Evolutionary conservation across 2,888 invertebrate species (phyloP), one percentile per base, ranked within the genome.

Genomic region (Allacma fusca): DNA sequence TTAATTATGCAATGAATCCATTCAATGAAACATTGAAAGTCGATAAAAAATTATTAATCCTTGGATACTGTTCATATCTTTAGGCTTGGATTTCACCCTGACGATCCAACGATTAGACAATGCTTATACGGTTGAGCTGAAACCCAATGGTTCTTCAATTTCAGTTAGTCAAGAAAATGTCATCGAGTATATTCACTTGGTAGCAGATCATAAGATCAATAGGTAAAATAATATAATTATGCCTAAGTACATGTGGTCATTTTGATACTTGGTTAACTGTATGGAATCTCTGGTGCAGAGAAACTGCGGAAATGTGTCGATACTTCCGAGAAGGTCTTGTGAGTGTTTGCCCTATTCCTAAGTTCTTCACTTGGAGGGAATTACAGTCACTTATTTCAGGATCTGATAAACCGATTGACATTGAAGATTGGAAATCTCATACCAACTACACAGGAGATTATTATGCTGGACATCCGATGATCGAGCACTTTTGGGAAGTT

Each of bases 301-400:
- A 84, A 76, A 82, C 83, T n/a, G 80, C 76, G 23, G 81, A 81
- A n/a, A 81, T 82, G 50, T 82, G 81, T 50, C 40, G 57, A 12
- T 76, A 69, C 64, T 84, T 84, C 57, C 77, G 82, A n/a, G 59
- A 68, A 12, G 84, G 84, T 13, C 89, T 99, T 76, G 92, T 94
- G 70, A 94, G 95, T 83, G 96, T 99, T 0, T 91, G 99, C 74
- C 93, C 94, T 69, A 89, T 95, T 24, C 88, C 99, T 82, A 92
- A 94, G 77, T 93, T 99, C 91, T 99, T 99, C 88, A 94, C 93
- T 85, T 91, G 96, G 85, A 92, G 94, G 81, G 99, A 99, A 87
- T 89, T 99, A 78, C 97, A 98, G 87, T 93, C 96, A 77, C 90
- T 99, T n/a, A 94, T 99, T 80, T 97, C 98, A 0, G 98, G 98